Conservation (phyloP, 2,888 invertebrate genomes). For the Chrysina gloriosa region DNA sequence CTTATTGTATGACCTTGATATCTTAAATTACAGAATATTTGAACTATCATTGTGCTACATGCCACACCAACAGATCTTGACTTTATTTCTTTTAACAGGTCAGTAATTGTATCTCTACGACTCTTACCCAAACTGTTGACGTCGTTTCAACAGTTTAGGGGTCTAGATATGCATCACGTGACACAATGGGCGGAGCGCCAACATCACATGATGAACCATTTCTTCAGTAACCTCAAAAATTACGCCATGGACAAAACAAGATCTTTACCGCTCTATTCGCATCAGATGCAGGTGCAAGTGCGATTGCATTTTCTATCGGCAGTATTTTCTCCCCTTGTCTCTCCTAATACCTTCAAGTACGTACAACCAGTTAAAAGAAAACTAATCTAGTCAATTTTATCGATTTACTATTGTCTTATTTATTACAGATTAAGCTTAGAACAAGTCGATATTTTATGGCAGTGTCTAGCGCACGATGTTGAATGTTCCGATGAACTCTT, state of each 20-base stretch:
- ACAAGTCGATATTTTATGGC: conserved; percentile 93
- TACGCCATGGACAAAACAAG: conserved; percentile 69
- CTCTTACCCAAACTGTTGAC: conserved; percentile 90
- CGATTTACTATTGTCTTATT: neutral
- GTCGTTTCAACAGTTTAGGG: conserved; percentile 90
- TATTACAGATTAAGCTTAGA: conserved; percentile 78
- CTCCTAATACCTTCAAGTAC: conserved; percentile 87
- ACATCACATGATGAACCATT: conserved; percentile 92
- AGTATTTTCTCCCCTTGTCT: conserved; percentile 89
- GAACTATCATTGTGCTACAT: too few relatives aligned
- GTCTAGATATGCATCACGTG: conserved; percentile 86
- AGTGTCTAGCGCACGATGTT: conserved; percentile 85
- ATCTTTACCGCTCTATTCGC: conserved; percentile 70
- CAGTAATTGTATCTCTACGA: conserved; percentile 89
- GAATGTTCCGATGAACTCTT: conserved; percentile 93
- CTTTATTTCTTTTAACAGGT: conserved; percentile 68
- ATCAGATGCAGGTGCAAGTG: conserved; percentile 91
- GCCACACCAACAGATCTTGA: too few relatives aligned
- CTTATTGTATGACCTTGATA: too few relatives aligned
- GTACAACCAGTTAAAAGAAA: conserved; percentile 43
- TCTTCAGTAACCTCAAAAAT: conserved; percentile 87
- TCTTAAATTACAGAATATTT: too few relatives aligned
- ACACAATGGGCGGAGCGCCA: conserved; percentile 95
- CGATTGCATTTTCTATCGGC: conserved; percentile 92
- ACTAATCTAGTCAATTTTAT: neutral